Evolutionary conservation across 2,888 invertebrate species (phyloP).

Genomic region (Polietes domitor): DNA sequence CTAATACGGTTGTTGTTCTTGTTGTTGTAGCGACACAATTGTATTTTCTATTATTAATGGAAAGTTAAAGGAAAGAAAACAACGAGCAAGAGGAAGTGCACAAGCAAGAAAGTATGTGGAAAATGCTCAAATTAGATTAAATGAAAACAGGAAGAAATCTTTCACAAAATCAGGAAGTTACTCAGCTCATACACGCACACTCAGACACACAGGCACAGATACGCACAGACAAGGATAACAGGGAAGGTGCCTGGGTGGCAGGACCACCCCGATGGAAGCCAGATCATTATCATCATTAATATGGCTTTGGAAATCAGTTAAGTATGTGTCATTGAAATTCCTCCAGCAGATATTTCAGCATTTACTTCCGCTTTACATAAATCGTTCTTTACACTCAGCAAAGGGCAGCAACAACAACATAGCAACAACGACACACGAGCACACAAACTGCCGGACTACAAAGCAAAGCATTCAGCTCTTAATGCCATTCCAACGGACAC

Average conservation of each 20-base stretch:
- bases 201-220: not conserved
- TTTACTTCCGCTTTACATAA: conserved; percentile 68
- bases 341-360: conserved; percentile 39
- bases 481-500: conserved; percentile 78
- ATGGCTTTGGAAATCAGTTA: conserved; percentile 42
- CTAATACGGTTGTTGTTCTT: not conserved
- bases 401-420: not conserved
- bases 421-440: conserved; percentile 5
- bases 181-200: not conserved
- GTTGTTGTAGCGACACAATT: conserved; percentile 6
- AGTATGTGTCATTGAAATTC: conserved; percentile 47
- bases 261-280: conserved; percentile 35
- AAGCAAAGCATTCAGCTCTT: conserved; percentile 83
- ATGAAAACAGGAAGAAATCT: conserved; percentile 20
- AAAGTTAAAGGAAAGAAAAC: conserved; percentile 3
- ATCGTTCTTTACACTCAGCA: conserved; percentile 76
- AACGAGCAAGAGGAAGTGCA: not conserved
- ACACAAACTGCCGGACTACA: not conserved
- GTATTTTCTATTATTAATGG: conserved; percentile 42
- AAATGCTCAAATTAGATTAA: conserved; percentile 56
- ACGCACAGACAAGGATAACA: not conserved
- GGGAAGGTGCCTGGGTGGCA: not conserved
- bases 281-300: conserved; percentile 56
- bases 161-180: conserved; percentile 39
- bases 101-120: not conserved